Conservation (phyloP, 2,888 invertebrate species). For the Tenthredo notha region DNA sequence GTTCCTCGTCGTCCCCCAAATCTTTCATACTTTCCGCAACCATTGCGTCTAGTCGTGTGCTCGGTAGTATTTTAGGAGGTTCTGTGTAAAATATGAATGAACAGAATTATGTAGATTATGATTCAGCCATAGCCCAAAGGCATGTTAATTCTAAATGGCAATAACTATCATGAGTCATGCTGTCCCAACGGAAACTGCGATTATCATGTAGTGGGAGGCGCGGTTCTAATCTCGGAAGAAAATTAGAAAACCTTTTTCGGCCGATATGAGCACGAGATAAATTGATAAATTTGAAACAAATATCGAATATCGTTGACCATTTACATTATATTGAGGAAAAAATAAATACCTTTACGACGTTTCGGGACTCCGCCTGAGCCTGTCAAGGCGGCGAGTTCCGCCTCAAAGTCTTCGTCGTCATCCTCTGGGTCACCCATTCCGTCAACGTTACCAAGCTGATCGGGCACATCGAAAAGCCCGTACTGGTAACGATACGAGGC, state of each 20-base stretch:
- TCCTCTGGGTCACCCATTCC: conserved; percentile 79
- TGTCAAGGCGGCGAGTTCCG: conserved; percentile 89
- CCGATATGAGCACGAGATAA: neutral
- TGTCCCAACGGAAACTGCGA: neutral
- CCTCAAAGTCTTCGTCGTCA: conserved; percentile 91
- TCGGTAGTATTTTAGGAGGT: conserved; percentile 77
- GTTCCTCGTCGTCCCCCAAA: conserved; percentile 88
- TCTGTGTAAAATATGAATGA: conserved; percentile 62
- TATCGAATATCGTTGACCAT: neutral
- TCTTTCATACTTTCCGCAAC: conserved; percentile 90
- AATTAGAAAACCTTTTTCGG: neutral
- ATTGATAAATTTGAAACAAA: neutral
- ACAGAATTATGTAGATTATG: neutral
- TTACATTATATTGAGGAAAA: neutral
- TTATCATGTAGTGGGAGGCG: neutral
- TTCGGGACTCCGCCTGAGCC: conserved; percentile 75
- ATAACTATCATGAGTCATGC: neutral
- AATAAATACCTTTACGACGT: conserved; percentile 71
- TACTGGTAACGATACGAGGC: conserved; percentile 79
- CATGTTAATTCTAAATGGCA: neutral
- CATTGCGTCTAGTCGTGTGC: conserved; percentile 86
- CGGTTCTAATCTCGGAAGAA: neutral
- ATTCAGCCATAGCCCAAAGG: neutral
- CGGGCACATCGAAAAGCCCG: conserved; percentile 88
- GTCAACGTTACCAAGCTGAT: conserved; percentile 82